A percentile compares a stretch with the other conserved stretches of the same genome.
Evolutionary conservation across 1,140 invertebrate species (phyloP).

Genomic region (Colletes latitarsis): DNA sequence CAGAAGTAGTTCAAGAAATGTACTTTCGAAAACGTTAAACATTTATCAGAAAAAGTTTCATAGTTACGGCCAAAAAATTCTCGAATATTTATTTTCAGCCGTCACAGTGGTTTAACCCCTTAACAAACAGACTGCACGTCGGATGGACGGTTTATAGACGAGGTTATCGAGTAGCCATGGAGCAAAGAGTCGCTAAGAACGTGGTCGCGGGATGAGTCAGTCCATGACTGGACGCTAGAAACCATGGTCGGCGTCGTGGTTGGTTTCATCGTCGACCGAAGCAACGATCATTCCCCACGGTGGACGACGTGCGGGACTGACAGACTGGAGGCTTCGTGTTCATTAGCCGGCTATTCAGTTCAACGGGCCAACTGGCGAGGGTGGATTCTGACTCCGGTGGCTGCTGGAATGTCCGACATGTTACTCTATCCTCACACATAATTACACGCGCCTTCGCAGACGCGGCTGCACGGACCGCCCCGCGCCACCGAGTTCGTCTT

Average conservation of each 20-base stretch:
- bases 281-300: slow-evolving; percentile 60
- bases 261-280: slow-evolving; percentile 61
- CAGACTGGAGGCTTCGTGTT: slow-evolving; percentile 74
- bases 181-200: not conserved
- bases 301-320: slow-evolving; percentile 61
- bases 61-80: too few species aligned
- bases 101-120: too few species aligned
- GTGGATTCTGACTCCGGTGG: slow-evolving; percentile 76
- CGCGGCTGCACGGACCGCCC: slow-evolving; percentile 24
- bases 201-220: slow-evolving; percentile 37
- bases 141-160: not conserved
- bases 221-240: slow-evolving; percentile 38
- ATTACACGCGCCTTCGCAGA: slow-evolving; percentile 76
- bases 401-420: slow-evolving; percentile 78
- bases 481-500: slow-evolving; percentile 14
- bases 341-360: slow-evolving; percentile 80
- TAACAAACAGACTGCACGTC: too few species aligned
- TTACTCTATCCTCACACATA: slow-evolving; percentile 75
- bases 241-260: slow-evolving; percentile 42
- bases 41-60: too few species aligned
- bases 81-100: too few species aligned
- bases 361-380: slow-evolving; percentile 77
- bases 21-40: too few species aligned
- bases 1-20: too few species aligned
- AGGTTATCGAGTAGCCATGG: slow-evolving; percentile 1